Conservation (phyloP, 35 echinoderm and acorn worm species). For the Stichopus chloronotus region DNA sequence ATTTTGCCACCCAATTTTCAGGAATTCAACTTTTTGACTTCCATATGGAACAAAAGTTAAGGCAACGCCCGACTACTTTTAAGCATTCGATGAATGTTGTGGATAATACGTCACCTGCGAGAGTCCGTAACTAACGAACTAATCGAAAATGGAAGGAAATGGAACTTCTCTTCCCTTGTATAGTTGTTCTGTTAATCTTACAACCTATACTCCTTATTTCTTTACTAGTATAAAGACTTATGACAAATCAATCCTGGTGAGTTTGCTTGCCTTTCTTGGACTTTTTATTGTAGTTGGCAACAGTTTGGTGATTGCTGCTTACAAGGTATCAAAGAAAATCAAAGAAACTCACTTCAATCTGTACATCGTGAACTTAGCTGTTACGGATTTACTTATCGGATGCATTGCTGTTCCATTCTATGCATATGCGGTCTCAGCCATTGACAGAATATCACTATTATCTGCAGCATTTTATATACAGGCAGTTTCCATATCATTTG, state of each 20-base stretch:
- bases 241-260: not conserved
- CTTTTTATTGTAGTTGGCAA: not conserved
- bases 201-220: not conserved
- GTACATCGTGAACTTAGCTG: conserved; percentile 16
- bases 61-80: too few species aligned
- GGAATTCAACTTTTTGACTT: too few species aligned
- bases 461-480: not conserved
- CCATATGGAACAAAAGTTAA: too few species aligned
- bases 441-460: too few species aligned
- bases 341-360: conserved; percentile 18
- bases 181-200: not conserved
- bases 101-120: too few species aligned
- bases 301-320: not conserved
- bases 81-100: too few species aligned
- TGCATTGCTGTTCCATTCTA: not conserved
- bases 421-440: not conserved
- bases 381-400: not conserved
- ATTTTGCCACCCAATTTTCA: too few species aligned
- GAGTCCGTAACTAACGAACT: too few species aligned
- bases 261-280: not conserved
- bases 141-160: not conserved
- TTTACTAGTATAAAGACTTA: not conserved
- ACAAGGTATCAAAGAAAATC: not conserved
- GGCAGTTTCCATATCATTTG: not conserved
- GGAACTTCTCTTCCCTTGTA: not conserved